Evolutionary conservation across 2,113 vertebrate species (phyloP).

Genomic region (Brachypteracias leptosomus): DNA sequence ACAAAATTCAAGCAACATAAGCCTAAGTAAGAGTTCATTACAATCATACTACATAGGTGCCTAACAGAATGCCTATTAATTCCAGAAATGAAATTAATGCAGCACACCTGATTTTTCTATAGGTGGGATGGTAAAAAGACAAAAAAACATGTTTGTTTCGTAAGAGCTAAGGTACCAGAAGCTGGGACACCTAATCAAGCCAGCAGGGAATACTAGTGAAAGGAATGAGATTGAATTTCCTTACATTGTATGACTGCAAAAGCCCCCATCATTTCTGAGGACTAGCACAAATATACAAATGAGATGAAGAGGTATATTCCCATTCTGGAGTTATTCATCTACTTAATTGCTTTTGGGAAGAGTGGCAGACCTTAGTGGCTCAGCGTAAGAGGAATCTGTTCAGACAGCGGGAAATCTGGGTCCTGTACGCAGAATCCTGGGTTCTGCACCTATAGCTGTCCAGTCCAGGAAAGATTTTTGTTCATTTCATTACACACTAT

Average conservation of each 20-base stretch:
- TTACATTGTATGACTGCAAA: not conserved
- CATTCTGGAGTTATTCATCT: not conserved
- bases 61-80: not conserved
- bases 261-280: accelerated
- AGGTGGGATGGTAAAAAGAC: not conserved
- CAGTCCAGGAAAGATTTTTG: not conserved
- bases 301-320: not conserved
- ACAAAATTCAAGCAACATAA: not conserved
- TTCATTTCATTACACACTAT: not conserved
- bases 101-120: not conserved
- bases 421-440: not conserved
- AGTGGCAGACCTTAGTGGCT: not conserved
- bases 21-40: not conserved
- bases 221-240: not conserved
- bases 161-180: not conserved
- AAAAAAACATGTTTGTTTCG: not conserved
- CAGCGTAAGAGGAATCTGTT: not conserved
- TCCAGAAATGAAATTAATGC: not conserved
- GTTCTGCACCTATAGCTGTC: not conserved
- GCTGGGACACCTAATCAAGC: not conserved
- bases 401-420: not conserved
- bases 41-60: not conserved
- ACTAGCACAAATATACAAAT: not conserved
- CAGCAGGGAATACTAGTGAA: not conserved
- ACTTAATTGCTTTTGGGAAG: not conserved